Base-by-base conservation (phyloP, 2,113 vertebrate species). In the Spea multiplicata region DNA sequence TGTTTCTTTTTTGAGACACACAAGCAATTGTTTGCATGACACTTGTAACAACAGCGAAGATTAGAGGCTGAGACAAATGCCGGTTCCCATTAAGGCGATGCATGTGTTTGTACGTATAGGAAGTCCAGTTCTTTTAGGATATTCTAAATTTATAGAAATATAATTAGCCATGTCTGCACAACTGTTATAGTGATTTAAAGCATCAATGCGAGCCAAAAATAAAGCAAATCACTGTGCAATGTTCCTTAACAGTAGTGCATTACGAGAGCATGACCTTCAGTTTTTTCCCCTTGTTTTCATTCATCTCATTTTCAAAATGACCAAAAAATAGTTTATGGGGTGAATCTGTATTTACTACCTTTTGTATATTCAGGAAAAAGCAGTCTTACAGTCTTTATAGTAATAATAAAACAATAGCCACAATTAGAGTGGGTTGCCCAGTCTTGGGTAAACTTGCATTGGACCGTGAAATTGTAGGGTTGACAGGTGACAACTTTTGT, bases 201-300 rank as follows among this genome's bases (percentile, higher is more conserved):
- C 55, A 59, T 4, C 12, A 59, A 13, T 4, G 5, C 10, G 6
- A 59, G 45, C 8, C 59, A 30, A 52, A 44, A 78, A 71, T 46
- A 71, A 71, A 78, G 76, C 30, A 50, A n/a, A 61, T 71, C 76
- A 78, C 59, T 78, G 57, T 16, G 30, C 76, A 71, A 57, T 1
- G n/a, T 71, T 48, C 47, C 44, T 50, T 72, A 44, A 50, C n/a
- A 44, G 30, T 8, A 46, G n/a, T 67, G 9, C 55, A 67, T 12
- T 12, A 67, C 45, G 44, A 67, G 65, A 12, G 44, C 65, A 3
- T 67, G 65, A 67, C 30, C 65, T 67, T 46, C 16, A 45, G 13
- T 44, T 12, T 67, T 46, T 67, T 12, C 44, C 44, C 46, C 44
- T 46, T 45, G 9, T 67, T 45, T 44, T 30, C 30, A 30, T 30